Conservation (phyloP, 2,113 vertebrate species). For the Albula glossodonta region DNA sequence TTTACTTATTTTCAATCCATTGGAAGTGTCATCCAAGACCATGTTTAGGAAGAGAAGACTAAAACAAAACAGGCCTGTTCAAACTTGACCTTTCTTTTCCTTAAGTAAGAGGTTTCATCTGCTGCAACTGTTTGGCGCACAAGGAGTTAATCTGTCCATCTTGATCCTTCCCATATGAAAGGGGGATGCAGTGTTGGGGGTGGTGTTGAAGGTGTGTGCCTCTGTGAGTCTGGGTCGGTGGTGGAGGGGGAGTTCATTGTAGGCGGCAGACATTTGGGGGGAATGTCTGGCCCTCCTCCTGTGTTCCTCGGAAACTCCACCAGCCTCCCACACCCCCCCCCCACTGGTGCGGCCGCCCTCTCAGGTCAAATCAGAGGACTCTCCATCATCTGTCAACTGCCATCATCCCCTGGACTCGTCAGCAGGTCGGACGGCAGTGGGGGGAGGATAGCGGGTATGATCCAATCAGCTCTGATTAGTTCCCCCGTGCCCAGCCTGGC, state of each 20-base stretch:
- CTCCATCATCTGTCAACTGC: background rate
- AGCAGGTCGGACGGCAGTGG: background rate
- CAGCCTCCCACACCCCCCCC: background rate
- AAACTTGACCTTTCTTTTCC: background rate
- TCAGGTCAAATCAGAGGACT: constrained; percentile 8
- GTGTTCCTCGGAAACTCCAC: background rate
- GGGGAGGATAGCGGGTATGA: background rate
- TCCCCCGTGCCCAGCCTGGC: background rate
- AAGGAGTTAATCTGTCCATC: background rate
- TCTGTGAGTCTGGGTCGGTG: too few relatives aligned
- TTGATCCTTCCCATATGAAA: background rate
- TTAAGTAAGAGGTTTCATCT: background rate
- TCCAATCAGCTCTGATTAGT: constrained; percentile 1
- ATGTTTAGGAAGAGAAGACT: background rate
- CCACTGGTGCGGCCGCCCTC: background rate
- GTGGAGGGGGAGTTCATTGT: background rate
- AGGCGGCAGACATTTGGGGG: background rate
- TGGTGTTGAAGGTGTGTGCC: background rate
- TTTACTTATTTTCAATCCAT: background rate
- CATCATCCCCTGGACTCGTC: background rate
- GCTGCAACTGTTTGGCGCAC: too few relatives aligned
- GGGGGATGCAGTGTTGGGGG: background rate
- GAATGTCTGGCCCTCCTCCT: background rate
- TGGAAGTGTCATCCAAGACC: background rate
- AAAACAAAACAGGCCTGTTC: background rate